Conservation (phyloP, 2,888 invertebrate genomes). For the Hypena proboscidalis region DNA sequence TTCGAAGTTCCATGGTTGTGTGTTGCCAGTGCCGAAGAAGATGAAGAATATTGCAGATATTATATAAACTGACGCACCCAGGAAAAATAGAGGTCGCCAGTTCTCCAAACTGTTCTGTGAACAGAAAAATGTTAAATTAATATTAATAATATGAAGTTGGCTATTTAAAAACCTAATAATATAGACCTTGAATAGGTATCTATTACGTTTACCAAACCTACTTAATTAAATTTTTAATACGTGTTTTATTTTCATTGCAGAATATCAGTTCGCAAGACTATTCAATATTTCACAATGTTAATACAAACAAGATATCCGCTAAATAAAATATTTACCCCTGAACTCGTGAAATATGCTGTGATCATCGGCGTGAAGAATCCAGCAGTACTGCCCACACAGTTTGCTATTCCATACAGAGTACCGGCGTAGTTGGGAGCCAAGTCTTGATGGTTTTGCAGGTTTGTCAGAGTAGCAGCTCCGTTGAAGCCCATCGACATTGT, state of each 20-base stretch:
- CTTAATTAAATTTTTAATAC: no score
- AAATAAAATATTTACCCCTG: constrained; percentile 68
- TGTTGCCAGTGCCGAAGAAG: constrained; percentile 88
- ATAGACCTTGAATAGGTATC: no score
- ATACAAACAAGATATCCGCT: not conserved
- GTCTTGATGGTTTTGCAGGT: constrained; percentile 89
- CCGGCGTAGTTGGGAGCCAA: constrained; percentile 92
- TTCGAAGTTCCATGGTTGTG: constrained; percentile 89
- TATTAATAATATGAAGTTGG: not conserved
- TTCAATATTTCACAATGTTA: not conserved
- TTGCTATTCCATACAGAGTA: constrained; percentile 91
- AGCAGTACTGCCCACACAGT: constrained; percentile 89
- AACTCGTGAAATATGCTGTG: constrained; percentile 87
- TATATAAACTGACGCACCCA: constrained; percentile 89
- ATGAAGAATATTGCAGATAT: constrained; percentile 89
- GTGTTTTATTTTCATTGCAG: no score
- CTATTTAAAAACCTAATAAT: no score
- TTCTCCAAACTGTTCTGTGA: constrained; percentile 89
- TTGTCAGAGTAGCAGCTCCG: constrained; percentile 86
- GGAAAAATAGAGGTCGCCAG: constrained; percentile 90
- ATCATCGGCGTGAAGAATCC: constrained; percentile 91
- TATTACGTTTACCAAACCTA: no score
- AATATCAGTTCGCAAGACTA: no score
- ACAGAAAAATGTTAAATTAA: constrained; percentile 10
- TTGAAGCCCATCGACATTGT: constrained; percentile 89